A percentile compares a stretch with the other conserved stretches of the same genome.
Evolutionary conservation across 2,113 vertebrate species (phyloP).

Genomic region (Rhabdornis inornatus): DNA sequence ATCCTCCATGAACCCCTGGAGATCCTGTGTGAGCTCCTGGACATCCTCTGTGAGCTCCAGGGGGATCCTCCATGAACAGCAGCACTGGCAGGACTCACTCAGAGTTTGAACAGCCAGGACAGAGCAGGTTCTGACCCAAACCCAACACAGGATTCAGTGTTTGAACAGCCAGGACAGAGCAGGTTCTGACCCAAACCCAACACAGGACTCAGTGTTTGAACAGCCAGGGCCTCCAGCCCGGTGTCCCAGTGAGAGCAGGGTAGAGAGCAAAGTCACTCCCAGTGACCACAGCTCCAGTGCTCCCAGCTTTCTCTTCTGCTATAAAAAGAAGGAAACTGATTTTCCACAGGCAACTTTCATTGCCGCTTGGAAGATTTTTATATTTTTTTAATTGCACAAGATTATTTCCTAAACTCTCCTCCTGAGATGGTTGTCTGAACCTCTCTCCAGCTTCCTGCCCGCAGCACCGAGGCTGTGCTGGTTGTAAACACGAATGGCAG

Average conservation of each 20-base stretch:
- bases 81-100: fast-evolving
- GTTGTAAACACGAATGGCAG: fast-evolving
- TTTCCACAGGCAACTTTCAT: not conserved
- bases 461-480: not conserved
- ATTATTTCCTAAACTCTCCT: not conserved
- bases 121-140: not conserved
- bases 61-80: no score
- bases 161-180: no score
- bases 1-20: no score
- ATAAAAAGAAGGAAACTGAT: not conserved
- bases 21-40: no score
- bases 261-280: fast-evolving
- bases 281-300: fast-evolving
- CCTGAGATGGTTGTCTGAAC: not conserved
- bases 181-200: no score
- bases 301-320: not conserved
- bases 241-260: fast-evolving
- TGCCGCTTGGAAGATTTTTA: not conserved
- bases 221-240: not conserved
- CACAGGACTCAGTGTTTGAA: no score
- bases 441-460: not conserved
- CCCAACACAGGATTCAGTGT: not conserved
- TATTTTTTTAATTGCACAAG: not conserved
- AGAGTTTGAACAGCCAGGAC: fast-evolving
- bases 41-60: no score